Conservation (phyloP, 92 coral and sea anemone species). For the Heliopora coerulea region DNA sequence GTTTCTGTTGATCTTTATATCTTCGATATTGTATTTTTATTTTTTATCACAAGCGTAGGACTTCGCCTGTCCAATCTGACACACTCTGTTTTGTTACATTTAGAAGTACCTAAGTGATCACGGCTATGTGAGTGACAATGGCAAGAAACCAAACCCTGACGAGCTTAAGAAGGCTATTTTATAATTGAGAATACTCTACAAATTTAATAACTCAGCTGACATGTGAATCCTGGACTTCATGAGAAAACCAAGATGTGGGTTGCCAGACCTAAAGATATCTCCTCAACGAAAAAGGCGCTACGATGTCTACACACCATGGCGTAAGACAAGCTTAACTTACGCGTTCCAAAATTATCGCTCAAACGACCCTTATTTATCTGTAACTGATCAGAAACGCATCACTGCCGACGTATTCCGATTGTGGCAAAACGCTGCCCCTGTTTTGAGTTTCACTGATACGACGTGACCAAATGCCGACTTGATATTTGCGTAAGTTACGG, state of each 20-base stretch:
- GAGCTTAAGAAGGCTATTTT: conserved; percentile 61
- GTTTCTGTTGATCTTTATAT: too few species aligned
- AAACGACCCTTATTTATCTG: conserved; percentile 52
- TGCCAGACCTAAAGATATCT: conserved; percentile 51
- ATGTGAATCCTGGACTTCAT: conserved; percentile 52
- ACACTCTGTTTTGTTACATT: too few species aligned
- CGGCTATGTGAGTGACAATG: conserved; percentile 66
- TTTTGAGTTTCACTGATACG: conserved; percentile 49
- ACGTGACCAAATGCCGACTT: conserved; percentile 45
- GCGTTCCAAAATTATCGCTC: conserved; percentile 59
- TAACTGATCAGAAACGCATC: conserved; percentile 37
- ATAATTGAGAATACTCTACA: conserved; percentile 51
- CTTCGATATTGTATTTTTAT: too few species aligned
- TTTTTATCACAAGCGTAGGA: too few species aligned
- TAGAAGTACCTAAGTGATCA: conserved; percentile 65
- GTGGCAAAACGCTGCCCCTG: conserved; percentile 61
- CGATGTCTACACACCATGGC: conserved; percentile 49
- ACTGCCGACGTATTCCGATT: conserved; percentile 59
- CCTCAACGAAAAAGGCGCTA: conserved; percentile 2
- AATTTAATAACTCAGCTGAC: conserved; percentile 55
- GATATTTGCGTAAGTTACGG: conserved; percentile 59
- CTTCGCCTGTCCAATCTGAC: too few species aligned
- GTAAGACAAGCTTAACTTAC: conserved; percentile 55
- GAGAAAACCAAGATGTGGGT: conserved; percentile 81
- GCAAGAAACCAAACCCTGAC: conserved; percentile 18